Conservation (phyloP, 2,888 invertebrate genomes). For the Drosophila lutescens region DNA sequence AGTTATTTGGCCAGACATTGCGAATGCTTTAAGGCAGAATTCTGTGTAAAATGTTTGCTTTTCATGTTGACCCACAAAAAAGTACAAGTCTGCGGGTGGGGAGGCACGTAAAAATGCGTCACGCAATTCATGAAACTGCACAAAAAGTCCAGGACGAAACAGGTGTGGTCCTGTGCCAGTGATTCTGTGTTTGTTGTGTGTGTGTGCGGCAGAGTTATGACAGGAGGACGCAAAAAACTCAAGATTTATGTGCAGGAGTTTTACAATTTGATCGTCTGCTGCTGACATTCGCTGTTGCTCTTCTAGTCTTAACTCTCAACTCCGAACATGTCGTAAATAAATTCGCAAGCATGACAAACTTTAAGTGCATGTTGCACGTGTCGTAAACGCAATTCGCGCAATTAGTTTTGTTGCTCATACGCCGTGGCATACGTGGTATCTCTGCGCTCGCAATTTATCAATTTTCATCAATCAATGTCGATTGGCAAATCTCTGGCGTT, state of each 20-base stretch:
- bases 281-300: conserved; percentile 63
- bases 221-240: conserved; percentile 53
- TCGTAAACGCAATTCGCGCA: conserved; percentile 56
- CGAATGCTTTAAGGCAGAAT: conserved; percentile 48
- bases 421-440: conserved; percentile 5
- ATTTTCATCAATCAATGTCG: conserved; percentile 79
- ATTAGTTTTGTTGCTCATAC: conserved; percentile 53
- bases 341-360: conserved; percentile 44
- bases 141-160: conserved; percentile 42
- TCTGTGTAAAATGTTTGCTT: conserved; percentile 56
- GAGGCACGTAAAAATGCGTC: conserved; percentile 64
- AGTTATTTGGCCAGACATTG: conserved; percentile 52
- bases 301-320: conserved; percentile 39
- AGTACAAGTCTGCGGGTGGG: conserved; percentile 20
- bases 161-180: conserved; percentile 47
- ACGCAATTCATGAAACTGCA: conserved; percentile 63
- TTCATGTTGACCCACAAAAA: conserved; percentile 50
- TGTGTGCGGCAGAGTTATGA: conserved; percentile 61
- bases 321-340: conserved; percentile 68
- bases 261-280: conserved; percentile 77
- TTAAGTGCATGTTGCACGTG: conserved; percentile 57
- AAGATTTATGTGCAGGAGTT: conserved; percentile 77
- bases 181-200: conserved; percentile 44
- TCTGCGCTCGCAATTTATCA: conserved; percentile 50
- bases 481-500: conserved; percentile 57